Base-by-base conservation (phyloP, 92 coral and sea anemone genomes). In the Galaxea fascicularis region DNA sequence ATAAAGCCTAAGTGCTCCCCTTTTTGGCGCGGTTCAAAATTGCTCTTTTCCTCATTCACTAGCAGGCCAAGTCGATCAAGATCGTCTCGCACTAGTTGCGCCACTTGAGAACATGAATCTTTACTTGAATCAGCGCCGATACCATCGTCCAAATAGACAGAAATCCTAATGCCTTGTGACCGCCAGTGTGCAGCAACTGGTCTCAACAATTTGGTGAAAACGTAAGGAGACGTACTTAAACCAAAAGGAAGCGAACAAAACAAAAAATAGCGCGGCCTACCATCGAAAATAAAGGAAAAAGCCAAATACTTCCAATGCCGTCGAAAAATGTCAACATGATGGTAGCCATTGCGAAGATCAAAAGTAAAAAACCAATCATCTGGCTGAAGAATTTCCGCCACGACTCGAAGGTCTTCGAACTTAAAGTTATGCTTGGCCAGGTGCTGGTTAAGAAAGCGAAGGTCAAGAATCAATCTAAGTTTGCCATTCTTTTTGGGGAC, bases 261-360 rank as follows among this genome's bases (percentile, higher is more conserved):
- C 62, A 65, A 22, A 67, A 44, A 79, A 47, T 79, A 79, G 71
- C 71, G 82, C 5, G 72, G 69, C 71, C 30, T 77, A 8, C 82
- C 82, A 59, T 77, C 54, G 26, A 77, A 77, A 59, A 29, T 45
- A 77, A 77, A 77, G 54, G 57, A 77, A 67, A 79, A 79, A 65
- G 74, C 84, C 84, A 79, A 79, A 49, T 66, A 79, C 74, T 77
- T 77, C 82, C 72, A 77, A 74, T 83, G 92, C 18, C 72, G 76
- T 15, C 5, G 29, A 18, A 7, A 79, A 77, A 89, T 83, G 41
- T 83, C 89, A 53, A 89, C 72, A 71, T 89, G 92, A 65, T 89
- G 92, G 74, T 89, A 89, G 26, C 92, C 92, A 89, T 89, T 89
- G 26, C 62, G 79, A 74, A 85, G 71, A 44, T 90, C 79, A 57